Conservation (phyloP, 2,888 invertebrate species). For the Eilema sororculum region DNA sequence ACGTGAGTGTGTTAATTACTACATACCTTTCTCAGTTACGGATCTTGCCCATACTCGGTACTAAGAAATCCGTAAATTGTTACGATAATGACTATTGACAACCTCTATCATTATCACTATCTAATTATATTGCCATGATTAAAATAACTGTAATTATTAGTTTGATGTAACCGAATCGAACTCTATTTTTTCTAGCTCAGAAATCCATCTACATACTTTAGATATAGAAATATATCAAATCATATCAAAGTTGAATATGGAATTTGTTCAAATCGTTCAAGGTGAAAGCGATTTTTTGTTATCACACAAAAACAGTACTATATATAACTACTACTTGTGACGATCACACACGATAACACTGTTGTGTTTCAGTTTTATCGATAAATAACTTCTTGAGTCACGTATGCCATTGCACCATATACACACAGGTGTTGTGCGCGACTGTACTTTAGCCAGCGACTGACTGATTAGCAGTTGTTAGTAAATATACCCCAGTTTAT, state of each 20-base stretch:
- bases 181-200: neutral
- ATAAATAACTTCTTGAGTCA: conserved; percentile 77
- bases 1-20: neutral
- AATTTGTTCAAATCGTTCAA: conserved; percentile 62
- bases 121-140: neutral
- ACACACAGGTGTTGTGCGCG: conserved; percentile 62
- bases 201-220: neutral
- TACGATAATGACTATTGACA: neutral
- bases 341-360: conserved; percentile 77
- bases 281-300: conserved; percentile 69
- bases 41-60: neutral
- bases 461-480: conserved; percentile 36
- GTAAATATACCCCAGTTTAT: conserved; percentile 47
- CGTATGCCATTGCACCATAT: conserved; percentile 73
- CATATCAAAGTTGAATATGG: conserved; percentile 13
- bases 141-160: neutral
- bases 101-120: neutral
- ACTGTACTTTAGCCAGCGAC: conserved; percentile 37
- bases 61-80: neutral
- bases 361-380: conserved; percentile 77
- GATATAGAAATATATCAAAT: neutral
- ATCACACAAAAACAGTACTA: conserved; percentile 71
- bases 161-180: neutral
- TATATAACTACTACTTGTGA: conserved; percentile 66
- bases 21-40: neutral